Evolutionary conservation across 2,888 invertebrate genomes (phyloP).

Genomic region (Onchidella celtica): DNA sequence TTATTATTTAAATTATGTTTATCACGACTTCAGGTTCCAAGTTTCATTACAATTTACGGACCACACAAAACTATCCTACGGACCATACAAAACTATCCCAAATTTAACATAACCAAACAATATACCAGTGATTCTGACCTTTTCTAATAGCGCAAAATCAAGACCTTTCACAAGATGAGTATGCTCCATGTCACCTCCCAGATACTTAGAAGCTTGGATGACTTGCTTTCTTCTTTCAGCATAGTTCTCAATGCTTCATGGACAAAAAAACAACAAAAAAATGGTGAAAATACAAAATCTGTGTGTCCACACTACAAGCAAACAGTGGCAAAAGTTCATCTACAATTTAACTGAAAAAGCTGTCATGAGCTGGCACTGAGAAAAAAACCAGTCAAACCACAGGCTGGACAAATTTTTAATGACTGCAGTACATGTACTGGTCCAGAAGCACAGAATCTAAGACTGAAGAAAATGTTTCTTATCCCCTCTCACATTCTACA

Average conservation of each 20-base stretch:
- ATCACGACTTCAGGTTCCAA: not conserved
- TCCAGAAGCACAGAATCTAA: too few species aligned
- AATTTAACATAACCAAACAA: too few species aligned
- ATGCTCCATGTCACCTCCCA: conserved; percentile 99
- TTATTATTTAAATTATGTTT: too few species aligned
- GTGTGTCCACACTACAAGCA: too few species aligned
- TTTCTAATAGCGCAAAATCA: conserved; percentile 94
- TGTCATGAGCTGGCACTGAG: too few species aligned
- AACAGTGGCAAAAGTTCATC: too few species aligned
- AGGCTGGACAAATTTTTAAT: too few species aligned
- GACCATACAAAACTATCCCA: not conserved
- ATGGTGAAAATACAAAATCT: not conserved
- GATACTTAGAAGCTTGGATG: conserved; percentile 99
- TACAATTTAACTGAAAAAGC: too few species aligned
- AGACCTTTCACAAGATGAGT: conserved; percentile 99
- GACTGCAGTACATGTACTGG: too few species aligned
- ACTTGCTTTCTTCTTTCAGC: conserved; percentile 96
- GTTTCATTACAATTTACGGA: not conserved
- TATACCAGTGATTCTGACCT: conserved; percentile 83
- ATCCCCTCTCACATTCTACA: too few species aligned
- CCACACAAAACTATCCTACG: not conserved
- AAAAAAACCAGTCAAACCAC: too few species aligned
- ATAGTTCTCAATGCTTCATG: conserved; percentile 73
- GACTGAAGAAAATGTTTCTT: too few species aligned
- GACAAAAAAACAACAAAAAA: not conserved